Evolutionary conservation across 2,888 invertebrate species (phyloP), one percentile per base, ranked within the genome.

Genomic region (Plebejus argus): DNA sequence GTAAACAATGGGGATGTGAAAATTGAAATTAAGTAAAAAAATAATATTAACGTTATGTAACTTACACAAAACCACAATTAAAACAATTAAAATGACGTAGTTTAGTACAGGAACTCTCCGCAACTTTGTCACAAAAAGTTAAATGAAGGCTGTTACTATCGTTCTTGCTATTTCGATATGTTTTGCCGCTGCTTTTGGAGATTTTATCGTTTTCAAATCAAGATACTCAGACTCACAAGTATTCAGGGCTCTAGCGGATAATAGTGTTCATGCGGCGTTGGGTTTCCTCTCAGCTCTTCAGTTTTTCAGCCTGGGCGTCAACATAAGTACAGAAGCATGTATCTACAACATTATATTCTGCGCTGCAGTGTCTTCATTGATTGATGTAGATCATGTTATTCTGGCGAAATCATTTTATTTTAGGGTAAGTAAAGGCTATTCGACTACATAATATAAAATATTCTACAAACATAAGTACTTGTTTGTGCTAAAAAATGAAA

Each of bases 301-400:
- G 70, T 93, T 93, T 82, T 91, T 92, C 28, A 86, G 83, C 70
- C 81, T 89, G 61, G 89, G 88, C 15, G 80, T 84, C 0, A 84
- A 83, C 74, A 23, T 89, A 1, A 82, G 84, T 1, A 76, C 79
- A 0, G 81, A 87, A 28, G 84, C 84, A 0, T 83, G 84, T 75
- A 28, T 87, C 1, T 83, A 81, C 3, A 87, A 93, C 78, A 81
- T 89, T 0, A 53, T 86, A 33, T 83, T 92, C 49, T 93, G 94
- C 61, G 89, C 91, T 0, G 10, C 87, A 0, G 77, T 91, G 3
- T 90, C 93, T 0, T 88, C 89, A 0, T 76, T 90, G 0, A 93
- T 93, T 33, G 93, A 93, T 82, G 77, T 93, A 0, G 93, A 93
- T 77, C 93, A 93, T 83, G 84, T 88, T 61, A 83, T 93, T n/a